Conservation (phyloP, 92 coral and sea anemone genomes). For the Anthopleura xanthogrammica region DNA sequence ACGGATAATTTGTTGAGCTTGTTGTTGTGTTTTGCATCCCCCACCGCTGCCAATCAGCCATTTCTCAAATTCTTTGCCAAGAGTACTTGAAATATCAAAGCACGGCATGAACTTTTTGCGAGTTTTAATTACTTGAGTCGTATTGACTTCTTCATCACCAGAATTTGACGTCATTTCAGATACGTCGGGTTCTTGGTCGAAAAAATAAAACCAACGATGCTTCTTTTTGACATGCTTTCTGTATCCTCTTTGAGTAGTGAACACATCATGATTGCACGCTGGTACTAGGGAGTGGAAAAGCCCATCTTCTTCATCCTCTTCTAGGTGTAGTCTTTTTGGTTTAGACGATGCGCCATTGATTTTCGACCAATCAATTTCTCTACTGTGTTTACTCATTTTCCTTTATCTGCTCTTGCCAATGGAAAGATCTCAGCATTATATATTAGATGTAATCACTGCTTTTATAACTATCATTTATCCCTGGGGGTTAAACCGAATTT, state of each 20-base stretch:
- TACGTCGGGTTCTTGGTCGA: constrained; percentile 28
- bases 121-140: not conserved
- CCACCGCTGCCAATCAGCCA: constrained; percentile 48
- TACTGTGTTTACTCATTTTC: constrained; percentile 23
- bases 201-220: constrained; percentile 23
- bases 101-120: not conserved
- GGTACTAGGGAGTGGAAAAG: constrained; percentile 14
- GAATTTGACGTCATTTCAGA: not conserved
- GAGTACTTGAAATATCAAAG: constrained; percentile 17
- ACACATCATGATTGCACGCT: constrained; percentile 23
- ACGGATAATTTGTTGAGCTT: constrained; percentile 30
- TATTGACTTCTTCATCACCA: not conserved
- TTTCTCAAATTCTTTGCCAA: constrained; percentile 27
- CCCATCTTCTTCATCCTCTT: constrained; percentile 3
- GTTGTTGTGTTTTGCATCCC: constrained; percentile 20
- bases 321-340: constrained; percentile 28
- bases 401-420: not conserved
- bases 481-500: not conserved
- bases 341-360: not conserved
- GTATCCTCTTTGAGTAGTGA: too few species aligned
- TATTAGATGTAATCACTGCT: not conserved
- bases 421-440: too few species aligned
- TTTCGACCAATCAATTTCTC: constrained; percentile 25
- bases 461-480: not conserved
- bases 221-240: constrained; percentile 39